Evolutionary conservation across 2,888 invertebrate species (phyloP).

Genomic region (Coleophora flavipennella): DNA sequence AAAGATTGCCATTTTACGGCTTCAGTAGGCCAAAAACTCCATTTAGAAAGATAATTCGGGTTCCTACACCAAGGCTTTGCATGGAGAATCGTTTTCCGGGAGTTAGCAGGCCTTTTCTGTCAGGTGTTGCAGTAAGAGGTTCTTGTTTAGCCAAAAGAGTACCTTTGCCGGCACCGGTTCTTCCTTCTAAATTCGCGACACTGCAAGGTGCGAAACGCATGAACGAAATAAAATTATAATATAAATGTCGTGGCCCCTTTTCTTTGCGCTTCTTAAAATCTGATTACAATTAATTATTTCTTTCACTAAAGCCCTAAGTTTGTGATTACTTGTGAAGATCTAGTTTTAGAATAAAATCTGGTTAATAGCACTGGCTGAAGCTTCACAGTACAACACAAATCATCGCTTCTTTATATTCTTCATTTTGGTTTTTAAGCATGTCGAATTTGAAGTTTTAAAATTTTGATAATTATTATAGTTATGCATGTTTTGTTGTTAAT

Average conservation of each 20-base stretch:
- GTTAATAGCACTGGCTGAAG: conserved; percentile 25
- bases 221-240: conserved; percentile 8
- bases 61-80: conserved; percentile 47
- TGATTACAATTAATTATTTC: no score
- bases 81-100: conserved; percentile 31
- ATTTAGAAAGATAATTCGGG: conserved; percentile 46
- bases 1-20: conserved; percentile 62
- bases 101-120: conserved; percentile 31
- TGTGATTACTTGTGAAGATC: conserved; percentile 30
- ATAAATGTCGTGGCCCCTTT: conserved; percentile 27
- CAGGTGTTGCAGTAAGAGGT: conserved; percentile 42
- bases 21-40: conserved; percentile 54
- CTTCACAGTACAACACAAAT: conserved; percentile 36
- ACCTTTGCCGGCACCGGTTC: conserved; percentile 53
- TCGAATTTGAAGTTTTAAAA: no score
- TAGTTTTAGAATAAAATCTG: conserved; percentile 5
- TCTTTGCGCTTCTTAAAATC: conserved; percentile 19
- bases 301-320: conserved; percentile 11
- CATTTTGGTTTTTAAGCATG: conserved; percentile 11
- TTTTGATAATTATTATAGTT: no score
- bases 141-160: conserved; percentile 64
- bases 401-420: conserved; percentile 24
- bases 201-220: conserved; percentile 44
- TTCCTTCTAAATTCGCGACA: conserved; percentile 69
- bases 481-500: not conserved